Percentiles rank a stretch among this genome's conserved stretches.
Evolutionary conservation across 2,113 vertebrate species (phyloP).

Genomic region (Turnix velox): DNA sequence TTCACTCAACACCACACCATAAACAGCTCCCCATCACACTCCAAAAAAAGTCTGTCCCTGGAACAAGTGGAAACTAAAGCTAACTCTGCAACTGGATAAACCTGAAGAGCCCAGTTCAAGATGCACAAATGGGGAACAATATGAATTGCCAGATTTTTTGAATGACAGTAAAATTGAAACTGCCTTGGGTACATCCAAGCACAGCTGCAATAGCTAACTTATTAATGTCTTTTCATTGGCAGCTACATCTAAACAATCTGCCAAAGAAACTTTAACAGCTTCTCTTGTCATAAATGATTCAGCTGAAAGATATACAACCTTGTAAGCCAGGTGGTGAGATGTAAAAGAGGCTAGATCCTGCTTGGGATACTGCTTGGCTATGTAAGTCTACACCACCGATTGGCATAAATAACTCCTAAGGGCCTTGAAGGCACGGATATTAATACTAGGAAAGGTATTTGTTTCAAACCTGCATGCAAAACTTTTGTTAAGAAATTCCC

Average conservation of each 20-base stretch:
- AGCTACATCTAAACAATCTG: constrained; percentile 43
- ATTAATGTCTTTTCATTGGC: constrained; percentile 49
- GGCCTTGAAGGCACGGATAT: not conserved
- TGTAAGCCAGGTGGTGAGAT: constrained; percentile 44
- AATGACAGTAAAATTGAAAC: constrained; percentile 17
- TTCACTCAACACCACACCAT: not conserved
- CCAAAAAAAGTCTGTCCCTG: not conserved
- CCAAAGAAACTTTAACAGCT: constrained; percentile 43
- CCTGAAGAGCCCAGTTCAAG: not conserved
- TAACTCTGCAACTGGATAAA: not conserved
- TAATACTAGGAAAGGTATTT: not conserved
- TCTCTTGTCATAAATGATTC: constrained; percentile 44
- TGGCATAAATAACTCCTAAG: not conserved
- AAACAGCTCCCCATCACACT: not conserved
- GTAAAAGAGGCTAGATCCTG: not conserved
- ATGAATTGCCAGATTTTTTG: not conserved
- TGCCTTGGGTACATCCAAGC: constrained; percentile 14
- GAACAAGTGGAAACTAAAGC: not conserved
- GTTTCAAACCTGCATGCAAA: not conserved
- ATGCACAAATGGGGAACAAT: not conserved
- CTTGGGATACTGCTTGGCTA: not conserved
- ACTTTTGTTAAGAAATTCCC: not conserved
- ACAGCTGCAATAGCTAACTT: constrained; percentile 38
- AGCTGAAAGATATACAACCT: constrained; percentile 54
- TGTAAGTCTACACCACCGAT: not conserved